Evolutionary conservation across 2,888 invertebrate genomes (phyloP).

Genomic region (Ommatoiulus sabulosus): DNA sequence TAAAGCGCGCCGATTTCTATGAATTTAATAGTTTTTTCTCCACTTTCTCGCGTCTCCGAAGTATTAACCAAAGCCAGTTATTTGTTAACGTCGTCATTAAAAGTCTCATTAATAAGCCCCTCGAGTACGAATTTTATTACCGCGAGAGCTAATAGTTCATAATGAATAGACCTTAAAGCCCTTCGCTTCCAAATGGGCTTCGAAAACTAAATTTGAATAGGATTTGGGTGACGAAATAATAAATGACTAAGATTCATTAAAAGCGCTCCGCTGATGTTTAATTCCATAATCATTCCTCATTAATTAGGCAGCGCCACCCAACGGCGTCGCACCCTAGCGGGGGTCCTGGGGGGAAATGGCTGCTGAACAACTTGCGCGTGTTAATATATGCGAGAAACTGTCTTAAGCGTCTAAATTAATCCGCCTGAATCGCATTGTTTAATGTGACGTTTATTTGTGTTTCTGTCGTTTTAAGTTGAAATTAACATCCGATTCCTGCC

Average conservation of each 20-base stretch:
- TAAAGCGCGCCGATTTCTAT: slow-evolving; percentile 10
- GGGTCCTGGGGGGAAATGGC: not conserved
- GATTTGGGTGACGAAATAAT: slow-evolving; percentile 44
- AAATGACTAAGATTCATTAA: slow-evolving; percentile 51
- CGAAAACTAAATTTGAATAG: slow-evolving; percentile 17
- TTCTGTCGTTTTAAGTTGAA: not conserved
- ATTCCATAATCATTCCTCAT: slow-evolving; percentile 48
- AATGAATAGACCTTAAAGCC: slow-evolving; percentile 19
- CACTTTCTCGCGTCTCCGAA: not conserved
- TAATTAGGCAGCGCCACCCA: slow-evolving; percentile 47
- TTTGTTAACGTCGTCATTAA: slow-evolving; percentile 42
- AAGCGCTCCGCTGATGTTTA: not conserved
- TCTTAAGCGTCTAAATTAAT: not conserved
- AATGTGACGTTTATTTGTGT: slow-evolving; percentile 19
- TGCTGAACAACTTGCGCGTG: not conserved
- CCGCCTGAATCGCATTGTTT: not conserved
- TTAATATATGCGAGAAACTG: not conserved
- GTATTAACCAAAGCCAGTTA: slow-evolving; percentile 40
- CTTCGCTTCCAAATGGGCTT: not conserved
- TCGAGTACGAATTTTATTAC: slow-evolving; percentile 32
- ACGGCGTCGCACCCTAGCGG: not conserved
- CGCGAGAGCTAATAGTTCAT: not conserved
- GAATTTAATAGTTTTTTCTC: slow-evolving; percentile 9
- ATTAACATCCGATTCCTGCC: slow-evolving; percentile 49
- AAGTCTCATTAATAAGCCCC: slow-evolving; percentile 50